Evolutionary conservation across 2,113 vertebrate species (phyloP).

Genomic region (Plotosus lineatus): DNA sequence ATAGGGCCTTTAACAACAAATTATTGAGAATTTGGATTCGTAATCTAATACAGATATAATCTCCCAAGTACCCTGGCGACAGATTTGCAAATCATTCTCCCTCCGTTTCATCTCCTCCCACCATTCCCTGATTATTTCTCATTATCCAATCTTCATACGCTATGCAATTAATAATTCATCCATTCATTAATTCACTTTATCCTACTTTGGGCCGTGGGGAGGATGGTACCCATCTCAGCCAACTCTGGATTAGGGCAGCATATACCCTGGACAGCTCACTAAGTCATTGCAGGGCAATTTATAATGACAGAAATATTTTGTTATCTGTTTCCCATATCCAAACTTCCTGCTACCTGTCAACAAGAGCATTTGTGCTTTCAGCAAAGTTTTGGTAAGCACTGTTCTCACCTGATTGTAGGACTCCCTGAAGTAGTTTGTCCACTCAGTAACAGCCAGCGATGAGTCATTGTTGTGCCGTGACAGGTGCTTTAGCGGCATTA

Average conservation of each 20-base stretch:
- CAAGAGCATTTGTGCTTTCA: constrained; percentile 29
- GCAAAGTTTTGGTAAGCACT: constrained; percentile 16
- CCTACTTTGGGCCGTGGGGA: no score
- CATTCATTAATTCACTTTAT: no score
- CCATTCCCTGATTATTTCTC: neutral
- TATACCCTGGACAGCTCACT: no score
- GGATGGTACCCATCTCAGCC: no score
- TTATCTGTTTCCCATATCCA: constrained; percentile 64
- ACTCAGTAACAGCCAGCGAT: constrained; percentile 34
- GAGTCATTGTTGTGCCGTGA: constrained; percentile 49
- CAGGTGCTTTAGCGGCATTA: constrained; percentile 43
- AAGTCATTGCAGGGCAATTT: no score
- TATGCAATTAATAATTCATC: no score
- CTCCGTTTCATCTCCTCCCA: neutral
- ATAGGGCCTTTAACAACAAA: neutral
- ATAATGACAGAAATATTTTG: constrained; percentile 75
- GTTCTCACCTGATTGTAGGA: constrained; percentile 35
- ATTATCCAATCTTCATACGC: constrained; percentile 62
- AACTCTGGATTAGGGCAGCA: no score
- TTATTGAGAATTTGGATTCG: no score
- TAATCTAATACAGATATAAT: neutral
- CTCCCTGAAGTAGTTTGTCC: constrained; percentile 38
- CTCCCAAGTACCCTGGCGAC: neutral
- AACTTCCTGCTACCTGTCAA: constrained; percentile 69
- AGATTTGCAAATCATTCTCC: neutral